Conservation (phyloP, 2,797 vertebrate genomes). For the Sebastes ruberrimus region DNA sequence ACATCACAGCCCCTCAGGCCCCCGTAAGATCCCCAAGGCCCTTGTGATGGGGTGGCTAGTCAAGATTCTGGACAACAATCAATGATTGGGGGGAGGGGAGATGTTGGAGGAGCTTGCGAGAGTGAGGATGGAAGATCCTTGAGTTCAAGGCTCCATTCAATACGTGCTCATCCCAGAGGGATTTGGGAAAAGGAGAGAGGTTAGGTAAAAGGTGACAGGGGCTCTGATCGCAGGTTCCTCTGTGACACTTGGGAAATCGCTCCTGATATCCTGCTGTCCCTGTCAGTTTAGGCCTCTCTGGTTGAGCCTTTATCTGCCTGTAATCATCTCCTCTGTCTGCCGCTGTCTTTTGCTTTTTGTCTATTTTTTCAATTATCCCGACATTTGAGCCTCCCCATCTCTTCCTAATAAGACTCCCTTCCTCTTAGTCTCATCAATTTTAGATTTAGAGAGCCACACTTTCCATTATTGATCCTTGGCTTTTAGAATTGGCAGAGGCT, state of each 20-base stretch:
- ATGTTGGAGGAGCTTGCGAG: slow-evolving; percentile 42
- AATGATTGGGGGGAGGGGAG: slow-evolving; percentile 44
- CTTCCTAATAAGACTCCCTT: not conserved
- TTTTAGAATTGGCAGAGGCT: slow-evolving; percentile 34
- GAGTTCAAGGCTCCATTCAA: slow-evolving; percentile 78
- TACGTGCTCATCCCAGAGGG: slow-evolving; percentile 70
- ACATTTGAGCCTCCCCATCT: not conserved
- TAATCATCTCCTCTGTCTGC: slow-evolving; percentile 31
- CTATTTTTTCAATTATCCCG: slow-evolving; percentile 9
- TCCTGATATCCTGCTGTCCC: slow-evolving; percentile 50
- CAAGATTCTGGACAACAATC: slow-evolving; percentile 64
- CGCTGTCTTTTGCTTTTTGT: slow-evolving; percentile 16
- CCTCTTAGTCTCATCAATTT: slow-evolving; percentile 29
- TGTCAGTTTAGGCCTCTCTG: slow-evolving; percentile 27
- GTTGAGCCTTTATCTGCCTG: slow-evolving; percentile 31
- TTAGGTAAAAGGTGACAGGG: slow-evolving; percentile 58
- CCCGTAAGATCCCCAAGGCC: slow-evolving; percentile 6
- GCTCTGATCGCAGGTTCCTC: slow-evolving; percentile 52
- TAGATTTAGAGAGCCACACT: slow-evolving; percentile 11
- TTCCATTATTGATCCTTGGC: slow-evolving; percentile 52
- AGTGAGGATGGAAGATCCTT: slow-evolving; percentile 47
- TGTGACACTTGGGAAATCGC: slow-evolving; percentile 53
- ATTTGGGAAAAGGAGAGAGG: slow-evolving; percentile 45
- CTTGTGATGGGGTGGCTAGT: slow-evolving; percentile 45
- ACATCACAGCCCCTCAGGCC: slow-evolving; percentile 16